Evolutionary conservation across 2,797 vertebrate genomes (phyloP).

Genomic region (Argyrosomus regius): DNA sequence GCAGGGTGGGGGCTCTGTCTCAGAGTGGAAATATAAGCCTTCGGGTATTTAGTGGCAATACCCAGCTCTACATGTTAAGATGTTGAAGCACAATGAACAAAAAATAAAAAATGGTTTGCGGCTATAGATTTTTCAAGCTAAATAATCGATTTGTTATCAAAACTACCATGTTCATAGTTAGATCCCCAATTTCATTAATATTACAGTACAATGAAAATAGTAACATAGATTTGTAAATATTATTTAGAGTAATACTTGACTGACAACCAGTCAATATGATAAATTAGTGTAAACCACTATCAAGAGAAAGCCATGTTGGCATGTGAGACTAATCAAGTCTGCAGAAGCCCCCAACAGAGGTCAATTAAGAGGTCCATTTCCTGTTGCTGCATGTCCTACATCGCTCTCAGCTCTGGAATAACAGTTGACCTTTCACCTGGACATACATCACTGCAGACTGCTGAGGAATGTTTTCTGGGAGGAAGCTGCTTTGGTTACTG

Average conservation of each 20-base stretch:
- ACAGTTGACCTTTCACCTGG: conserved; percentile 79
- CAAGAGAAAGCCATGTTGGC: conserved; percentile 21
- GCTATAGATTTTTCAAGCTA: not conserved
- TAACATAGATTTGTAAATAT: not conserved
- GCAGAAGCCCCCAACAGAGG: conserved; percentile 33
- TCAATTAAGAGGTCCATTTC: conserved; percentile 61
- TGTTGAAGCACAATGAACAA: too few relatives aligned
- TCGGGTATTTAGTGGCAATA: too few relatives aligned
- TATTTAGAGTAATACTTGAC: not conserved
- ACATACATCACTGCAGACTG: conserved; percentile 78
- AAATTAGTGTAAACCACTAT: conserved; percentile 1
- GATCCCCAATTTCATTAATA: not conserved
- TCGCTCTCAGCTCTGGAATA: conserved; percentile 70
- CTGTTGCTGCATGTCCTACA: conserved; percentile 63
- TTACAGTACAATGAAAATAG: not conserved
- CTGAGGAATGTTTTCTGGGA: conserved; percentile 80
- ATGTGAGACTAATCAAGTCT: conserved; percentile 58
- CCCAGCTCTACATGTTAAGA: too few relatives aligned
- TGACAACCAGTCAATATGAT: not conserved
- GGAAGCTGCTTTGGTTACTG: conserved; percentile 74
- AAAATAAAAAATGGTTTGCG: too few relatives aligned
- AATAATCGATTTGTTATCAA: not conserved
- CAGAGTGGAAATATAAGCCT: too few relatives aligned
- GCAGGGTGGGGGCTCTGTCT: too few relatives aligned
- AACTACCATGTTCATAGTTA: not conserved